Conservation (phyloP, 2,797 vertebrate species). For the Potorous gilbertii region DNA sequence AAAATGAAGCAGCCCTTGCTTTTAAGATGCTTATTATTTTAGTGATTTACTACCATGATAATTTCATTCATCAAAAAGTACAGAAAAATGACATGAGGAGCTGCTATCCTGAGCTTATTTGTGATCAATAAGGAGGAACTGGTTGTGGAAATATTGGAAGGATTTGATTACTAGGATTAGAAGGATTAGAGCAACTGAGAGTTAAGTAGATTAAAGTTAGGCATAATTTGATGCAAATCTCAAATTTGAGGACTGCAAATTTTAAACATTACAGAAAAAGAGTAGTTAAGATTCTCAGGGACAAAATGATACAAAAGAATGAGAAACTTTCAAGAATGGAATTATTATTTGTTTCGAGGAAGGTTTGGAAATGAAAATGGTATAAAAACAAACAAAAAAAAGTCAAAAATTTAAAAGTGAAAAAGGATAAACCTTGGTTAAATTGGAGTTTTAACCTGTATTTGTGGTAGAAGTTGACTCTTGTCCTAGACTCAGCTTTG, state of each 20-base stretch:
- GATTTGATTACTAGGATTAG: background rate
- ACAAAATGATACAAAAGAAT: background rate
- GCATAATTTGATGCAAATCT: background rate
- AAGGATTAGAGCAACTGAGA: background rate
- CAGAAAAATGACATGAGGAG: background rate
- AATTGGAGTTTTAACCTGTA: background rate
- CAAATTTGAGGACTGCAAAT: background rate
- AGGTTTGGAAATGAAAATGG: background rate
- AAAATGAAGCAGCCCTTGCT: background rate
- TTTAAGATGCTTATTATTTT: background rate
- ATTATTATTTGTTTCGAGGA: background rate
- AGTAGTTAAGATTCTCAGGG: background rate
- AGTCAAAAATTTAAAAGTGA: background rate
- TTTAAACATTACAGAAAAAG: background rate
- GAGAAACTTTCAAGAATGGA: background rate
- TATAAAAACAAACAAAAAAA: background rate
- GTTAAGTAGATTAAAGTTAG: background rate
- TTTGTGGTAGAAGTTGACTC: background rate
- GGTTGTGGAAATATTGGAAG: background rate
- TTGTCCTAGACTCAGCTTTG: background rate
- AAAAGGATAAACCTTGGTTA: background rate
- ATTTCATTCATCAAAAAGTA: background rate
- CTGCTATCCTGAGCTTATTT: background rate
- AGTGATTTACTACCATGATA: background rate
- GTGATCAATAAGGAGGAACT: background rate